These are phyloP conservation scores for Scomberomorus guttatus DNA, from an alignment of 2,797 vertebrate genomes.

Conservation along the genomic window DNA sequence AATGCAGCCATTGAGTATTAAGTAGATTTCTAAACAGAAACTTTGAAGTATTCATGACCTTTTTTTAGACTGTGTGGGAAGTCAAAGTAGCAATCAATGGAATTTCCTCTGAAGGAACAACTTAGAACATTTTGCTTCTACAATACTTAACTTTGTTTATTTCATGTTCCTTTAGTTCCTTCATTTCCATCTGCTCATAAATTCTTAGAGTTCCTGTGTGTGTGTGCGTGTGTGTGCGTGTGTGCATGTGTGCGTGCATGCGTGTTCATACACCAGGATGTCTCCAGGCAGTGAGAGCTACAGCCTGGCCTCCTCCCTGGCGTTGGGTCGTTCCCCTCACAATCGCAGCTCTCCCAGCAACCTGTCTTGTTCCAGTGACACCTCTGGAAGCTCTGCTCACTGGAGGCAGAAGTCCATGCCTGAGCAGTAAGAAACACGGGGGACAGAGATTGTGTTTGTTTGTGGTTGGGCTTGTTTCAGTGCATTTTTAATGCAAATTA, in stretches of 20 bases:
- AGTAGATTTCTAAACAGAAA: background rate
- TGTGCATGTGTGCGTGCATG: background rate
- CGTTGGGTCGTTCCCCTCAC: constrained; percentile 92
- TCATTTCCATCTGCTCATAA: constrained; percentile 5
- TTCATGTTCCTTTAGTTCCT: constrained; percentile 27
- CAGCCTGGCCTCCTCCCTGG: constrained; percentile 93
- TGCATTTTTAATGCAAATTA: background rate
- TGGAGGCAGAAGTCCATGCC: constrained; percentile 99
- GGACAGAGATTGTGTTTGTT: constrained; percentile 7
- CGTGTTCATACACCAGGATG: constrained; percentile 84
- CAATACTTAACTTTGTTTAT: constrained; percentile 39
- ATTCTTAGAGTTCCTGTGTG: background rate
- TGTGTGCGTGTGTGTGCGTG: background rate
- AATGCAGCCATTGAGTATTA: background rate
- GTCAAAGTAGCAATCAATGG: constrained; percentile 25
- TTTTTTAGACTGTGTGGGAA: constrained; percentile 29
- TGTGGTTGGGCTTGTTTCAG: background rate
- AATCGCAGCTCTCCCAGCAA: constrained; percentile 97
- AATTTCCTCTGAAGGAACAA: constrained; percentile 46
- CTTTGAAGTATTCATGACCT: constrained; percentile 23
- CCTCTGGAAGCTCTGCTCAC: constrained; percentile 90
- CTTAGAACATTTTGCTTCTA: constrained; percentile 17
- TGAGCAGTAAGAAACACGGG: constrained; percentile 90
- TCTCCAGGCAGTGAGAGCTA: constrained; percentile 96
- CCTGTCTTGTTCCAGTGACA: constrained; percentile 96